Conservation (phyloP, 2,888 invertebrate genomes). For the Agonopterix arenella region DNA sequence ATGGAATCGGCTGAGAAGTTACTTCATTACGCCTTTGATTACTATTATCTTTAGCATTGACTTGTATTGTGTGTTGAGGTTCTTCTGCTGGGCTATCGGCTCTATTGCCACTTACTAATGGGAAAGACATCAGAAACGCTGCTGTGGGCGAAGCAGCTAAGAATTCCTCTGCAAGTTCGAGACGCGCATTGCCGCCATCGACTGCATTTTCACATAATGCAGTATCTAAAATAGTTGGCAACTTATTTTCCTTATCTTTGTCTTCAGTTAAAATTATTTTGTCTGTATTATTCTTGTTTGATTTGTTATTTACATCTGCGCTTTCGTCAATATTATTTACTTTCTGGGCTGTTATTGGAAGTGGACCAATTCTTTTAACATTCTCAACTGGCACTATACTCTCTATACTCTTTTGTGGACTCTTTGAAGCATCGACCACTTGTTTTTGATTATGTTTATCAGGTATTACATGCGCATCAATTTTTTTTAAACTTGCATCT, state of each 20-base stretch:
- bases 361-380: neutral
- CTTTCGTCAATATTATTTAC: slow-evolving; percentile 14
- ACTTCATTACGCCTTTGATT: slow-evolving; percentile 34
- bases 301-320: slow-evolving; percentile 21
- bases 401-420: slow-evolving; percentile 1
- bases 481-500: neutral
- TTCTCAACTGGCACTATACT: neutral
- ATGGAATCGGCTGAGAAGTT: slow-evolving; percentile 24
- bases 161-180: slow-evolving; percentile 75
- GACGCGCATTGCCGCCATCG: slow-evolving; percentile 73
- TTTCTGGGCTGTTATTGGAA: slow-evolving; percentile 13
- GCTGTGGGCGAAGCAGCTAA: slow-evolving; percentile 83
- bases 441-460: neutral
- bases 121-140: slow-evolving; percentile 85
- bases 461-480: neutral
- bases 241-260: slow-evolving; percentile 55
- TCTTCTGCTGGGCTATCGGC: slow-evolving; percentile 70
- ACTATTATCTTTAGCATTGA: slow-evolving; percentile 30
- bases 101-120: slow-evolving; percentile 79
- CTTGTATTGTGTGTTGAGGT: slow-evolving; percentile 26
- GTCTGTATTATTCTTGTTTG: slow-evolving; percentile 19
- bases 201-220: slow-evolving; percentile 57
- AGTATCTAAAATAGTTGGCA: slow-evolving; percentile 55
- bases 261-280: slow-evolving; percentile 28
- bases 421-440: neutral